Evolutionary conservation across 2,113 vertebrate species (phyloP).

Genomic region (Tachysurus vachellii): DNA sequence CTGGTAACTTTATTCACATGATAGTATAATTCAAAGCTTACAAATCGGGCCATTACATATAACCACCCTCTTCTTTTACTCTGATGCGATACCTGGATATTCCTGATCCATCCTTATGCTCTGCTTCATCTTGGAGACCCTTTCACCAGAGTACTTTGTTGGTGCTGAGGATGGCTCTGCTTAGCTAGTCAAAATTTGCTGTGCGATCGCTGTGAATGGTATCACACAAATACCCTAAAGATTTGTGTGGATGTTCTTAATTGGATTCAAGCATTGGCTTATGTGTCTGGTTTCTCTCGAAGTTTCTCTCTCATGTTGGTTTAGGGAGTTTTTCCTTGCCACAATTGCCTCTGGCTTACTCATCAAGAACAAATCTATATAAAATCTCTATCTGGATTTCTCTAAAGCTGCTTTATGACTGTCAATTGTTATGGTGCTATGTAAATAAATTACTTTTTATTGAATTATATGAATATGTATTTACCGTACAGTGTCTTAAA

Average conservation of each 20-base stretch:
- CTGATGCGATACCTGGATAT: not conserved
- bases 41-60: not conserved
- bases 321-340: not conserved
- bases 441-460: not conserved
- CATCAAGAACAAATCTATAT: too few species aligned
- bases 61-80: not conserved
- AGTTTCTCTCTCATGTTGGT: not conserved
- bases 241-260: not conserved
- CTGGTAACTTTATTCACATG: not conserved
- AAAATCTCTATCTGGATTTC: not conserved
- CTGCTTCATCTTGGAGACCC: not conserved
- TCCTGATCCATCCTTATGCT: not conserved
- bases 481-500: not conserved
- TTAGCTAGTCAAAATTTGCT: not conserved
- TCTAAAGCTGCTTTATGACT: not conserved
- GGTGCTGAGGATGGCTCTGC: not conserved
- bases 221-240: not conserved
- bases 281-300: not conserved
- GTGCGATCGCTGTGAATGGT: not conserved
- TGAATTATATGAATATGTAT: not conserved
- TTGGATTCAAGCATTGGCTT: not conserved
- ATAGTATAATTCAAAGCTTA: not conserved
- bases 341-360: not conserved
- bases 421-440: not conserved
- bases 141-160: not conserved